A percentile compares a stretch with the other conserved stretches of the same genome.
Evolutionary conservation across 2,113 vertebrate species (phyloP).

Genomic region (Pseudopipra pipra): DNA sequence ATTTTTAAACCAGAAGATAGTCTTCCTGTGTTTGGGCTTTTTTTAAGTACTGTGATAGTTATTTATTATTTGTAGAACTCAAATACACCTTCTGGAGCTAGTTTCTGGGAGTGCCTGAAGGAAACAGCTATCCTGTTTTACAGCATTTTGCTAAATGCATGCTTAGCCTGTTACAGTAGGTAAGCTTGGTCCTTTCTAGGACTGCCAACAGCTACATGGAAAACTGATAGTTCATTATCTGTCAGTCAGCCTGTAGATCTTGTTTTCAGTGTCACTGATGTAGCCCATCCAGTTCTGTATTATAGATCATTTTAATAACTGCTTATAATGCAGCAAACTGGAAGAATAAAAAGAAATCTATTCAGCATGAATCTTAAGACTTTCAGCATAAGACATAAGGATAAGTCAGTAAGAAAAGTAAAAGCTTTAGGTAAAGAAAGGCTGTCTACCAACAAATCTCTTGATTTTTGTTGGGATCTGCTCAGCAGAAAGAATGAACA

Average conservation of each 20-base stretch:
- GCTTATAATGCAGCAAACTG: neutral
- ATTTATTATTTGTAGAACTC: neutral
- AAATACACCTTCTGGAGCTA: neutral
- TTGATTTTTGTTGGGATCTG: neutral
- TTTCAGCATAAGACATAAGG: neutral
- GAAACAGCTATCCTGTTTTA: neutral
- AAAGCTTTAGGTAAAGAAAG: neutral
- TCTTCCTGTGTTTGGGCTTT: neutral
- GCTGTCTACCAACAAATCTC: neutral
- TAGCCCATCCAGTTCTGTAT: neutral
- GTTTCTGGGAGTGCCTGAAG: neutral
- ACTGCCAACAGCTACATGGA: neutral
- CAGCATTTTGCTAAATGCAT: neutral
- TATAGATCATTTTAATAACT: neutral
- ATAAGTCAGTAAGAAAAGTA: neutral
- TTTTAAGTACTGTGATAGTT: neutral
- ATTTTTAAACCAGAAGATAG: slow-evolving; percentile 32
- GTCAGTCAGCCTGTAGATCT: neutral
- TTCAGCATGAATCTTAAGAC: neutral
- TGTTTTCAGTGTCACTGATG: neutral
- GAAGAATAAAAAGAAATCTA: neutral
- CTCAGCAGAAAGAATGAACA: neutral
- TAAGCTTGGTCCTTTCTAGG: neutral
- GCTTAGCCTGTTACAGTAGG: neutral
- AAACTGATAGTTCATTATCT: neutral